Conservation (phyloP, 1,140 invertebrate species). For the Drosophila ambigua region DNA sequence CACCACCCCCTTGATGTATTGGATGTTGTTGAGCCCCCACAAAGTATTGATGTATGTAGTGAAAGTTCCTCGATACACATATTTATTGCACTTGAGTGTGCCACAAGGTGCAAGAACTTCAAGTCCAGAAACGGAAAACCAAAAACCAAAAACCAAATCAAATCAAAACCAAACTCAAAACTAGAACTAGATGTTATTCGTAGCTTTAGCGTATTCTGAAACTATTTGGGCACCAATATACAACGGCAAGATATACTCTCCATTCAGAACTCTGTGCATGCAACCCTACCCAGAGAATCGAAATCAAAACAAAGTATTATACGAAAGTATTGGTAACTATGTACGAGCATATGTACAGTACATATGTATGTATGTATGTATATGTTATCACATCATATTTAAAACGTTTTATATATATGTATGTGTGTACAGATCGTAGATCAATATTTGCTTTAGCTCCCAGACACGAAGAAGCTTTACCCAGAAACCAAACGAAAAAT, state of each 20-base stretch:
- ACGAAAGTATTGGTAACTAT: slow-evolving; percentile 58
- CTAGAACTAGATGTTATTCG: slow-evolving; percentile 66
- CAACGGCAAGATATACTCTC: slow-evolving; percentile 43
- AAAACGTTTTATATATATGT: slow-evolving; percentile 66
- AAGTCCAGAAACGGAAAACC: slow-evolving; percentile 6
- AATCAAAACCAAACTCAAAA: slow-evolving; percentile 3
- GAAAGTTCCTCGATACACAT: slow-evolving; percentile 66
- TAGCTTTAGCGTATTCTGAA: slow-evolving; percentile 74
- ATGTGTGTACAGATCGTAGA: slow-evolving; percentile 63
- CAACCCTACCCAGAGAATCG: slow-evolving; percentile 29
- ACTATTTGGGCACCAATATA: slow-evolving; percentile 80
- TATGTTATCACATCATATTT: slow-evolving; percentile 58
- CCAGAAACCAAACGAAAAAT: slow-evolving; percentile 22
- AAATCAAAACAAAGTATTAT: slow-evolving; percentile 52
- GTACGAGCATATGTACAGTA: no score
- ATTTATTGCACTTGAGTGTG: slow-evolving; percentile 8
- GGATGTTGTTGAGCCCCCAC: slow-evolving; percentile 4
- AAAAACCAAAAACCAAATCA: neutral
- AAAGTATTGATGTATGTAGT: slow-evolving; percentile 37
- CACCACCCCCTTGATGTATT: neutral
- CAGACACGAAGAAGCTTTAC: slow-evolving; percentile 40
- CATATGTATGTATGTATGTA: slow-evolving; percentile 43
- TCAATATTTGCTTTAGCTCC: slow-evolving; percentile 49
- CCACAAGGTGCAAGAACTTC: slow-evolving; percentile 2
- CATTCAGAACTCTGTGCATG: neutral